These are phyloP conservation scores for Ophiothrix spiculata DNA, from an alignment of 35 echinoderm and acorn worm species.

Conservation along the genomic window DNA sequence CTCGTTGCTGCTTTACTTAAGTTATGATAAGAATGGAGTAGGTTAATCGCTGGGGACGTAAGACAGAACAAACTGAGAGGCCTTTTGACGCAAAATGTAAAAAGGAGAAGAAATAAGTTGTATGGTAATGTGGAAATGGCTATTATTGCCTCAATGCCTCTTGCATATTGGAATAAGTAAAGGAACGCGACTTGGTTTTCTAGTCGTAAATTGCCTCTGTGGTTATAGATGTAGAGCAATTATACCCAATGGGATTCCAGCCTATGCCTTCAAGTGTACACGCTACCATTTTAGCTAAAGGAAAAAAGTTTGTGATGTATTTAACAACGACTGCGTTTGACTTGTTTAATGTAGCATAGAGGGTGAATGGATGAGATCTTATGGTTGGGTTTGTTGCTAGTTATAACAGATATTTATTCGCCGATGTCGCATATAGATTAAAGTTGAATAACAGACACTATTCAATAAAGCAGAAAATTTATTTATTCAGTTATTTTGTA, in stretches of 20 bases:
- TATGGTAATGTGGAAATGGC: not conserved
- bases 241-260: not conserved
- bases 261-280: not conserved
- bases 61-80: slow-evolving; percentile 2
- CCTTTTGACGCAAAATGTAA: not conserved
- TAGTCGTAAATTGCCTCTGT: slow-evolving; percentile 8
- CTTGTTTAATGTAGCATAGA: slow-evolving; percentile 2
- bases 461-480: not conserved
- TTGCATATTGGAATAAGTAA: not conserved
- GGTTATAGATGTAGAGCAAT: not conserved
- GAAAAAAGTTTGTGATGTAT: not conserved
- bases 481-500: not conserved
- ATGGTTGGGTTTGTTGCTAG: not conserved
- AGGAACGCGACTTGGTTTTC: not conserved
- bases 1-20: not conserved
- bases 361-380: not conserved
- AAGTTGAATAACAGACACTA: not conserved
- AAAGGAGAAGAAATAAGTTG: not conserved
- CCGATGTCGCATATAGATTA: not conserved
- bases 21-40: not conserved
- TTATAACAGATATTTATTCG: not conserved
- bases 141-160: not conserved
- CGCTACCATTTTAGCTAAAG: not conserved
- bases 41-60: not conserved
- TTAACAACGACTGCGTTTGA: slow-evolving; percentile 8